Conservation (phyloP, 2,888 invertebrate genomes). For the Coenonympha glycerion region DNA sequence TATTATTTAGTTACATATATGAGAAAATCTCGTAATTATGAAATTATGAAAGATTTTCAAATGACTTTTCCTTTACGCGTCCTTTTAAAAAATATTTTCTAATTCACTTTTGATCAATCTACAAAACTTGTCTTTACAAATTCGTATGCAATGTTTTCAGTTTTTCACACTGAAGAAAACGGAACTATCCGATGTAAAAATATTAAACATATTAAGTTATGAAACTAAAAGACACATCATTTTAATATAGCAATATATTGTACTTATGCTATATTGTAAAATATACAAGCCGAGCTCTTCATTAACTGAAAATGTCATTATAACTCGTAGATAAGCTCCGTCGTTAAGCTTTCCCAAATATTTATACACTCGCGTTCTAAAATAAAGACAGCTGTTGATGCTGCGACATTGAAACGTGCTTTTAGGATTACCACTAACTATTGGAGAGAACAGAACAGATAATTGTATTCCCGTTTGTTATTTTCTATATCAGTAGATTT, state of each 20-base stretch:
- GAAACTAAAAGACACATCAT: no score
- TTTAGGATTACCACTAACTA: conserved; percentile 3
- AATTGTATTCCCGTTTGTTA: neutral
- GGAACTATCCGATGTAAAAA: no score
- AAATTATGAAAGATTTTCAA: neutral
- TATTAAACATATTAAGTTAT: no score
- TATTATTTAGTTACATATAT: neutral
- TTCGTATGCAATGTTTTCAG: no score
- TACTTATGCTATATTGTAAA: neutral
- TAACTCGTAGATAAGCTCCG: conserved; percentile 6
- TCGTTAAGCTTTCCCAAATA: conserved; percentile 14
- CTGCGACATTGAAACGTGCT: conserved; percentile 21
- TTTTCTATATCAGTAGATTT: neutral
- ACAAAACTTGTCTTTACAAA: no score
- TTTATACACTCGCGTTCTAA: conserved; percentile 15
- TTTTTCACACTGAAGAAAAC: no score
- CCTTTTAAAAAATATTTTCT: no score
- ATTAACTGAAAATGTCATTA: conserved; percentile 4
- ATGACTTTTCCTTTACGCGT: no score
- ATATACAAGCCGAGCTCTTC: neutral
- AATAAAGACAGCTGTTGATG: conserved; percentile 17
- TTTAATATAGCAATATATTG: no score
- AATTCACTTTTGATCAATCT: no score
- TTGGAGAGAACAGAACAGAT: neutral
- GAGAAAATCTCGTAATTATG: neutral